These are phyloP conservation scores for Drosophila ironensis DNA, from an alignment of 1,140 invertebrate species.

Conservation along the genomic window DNA sequence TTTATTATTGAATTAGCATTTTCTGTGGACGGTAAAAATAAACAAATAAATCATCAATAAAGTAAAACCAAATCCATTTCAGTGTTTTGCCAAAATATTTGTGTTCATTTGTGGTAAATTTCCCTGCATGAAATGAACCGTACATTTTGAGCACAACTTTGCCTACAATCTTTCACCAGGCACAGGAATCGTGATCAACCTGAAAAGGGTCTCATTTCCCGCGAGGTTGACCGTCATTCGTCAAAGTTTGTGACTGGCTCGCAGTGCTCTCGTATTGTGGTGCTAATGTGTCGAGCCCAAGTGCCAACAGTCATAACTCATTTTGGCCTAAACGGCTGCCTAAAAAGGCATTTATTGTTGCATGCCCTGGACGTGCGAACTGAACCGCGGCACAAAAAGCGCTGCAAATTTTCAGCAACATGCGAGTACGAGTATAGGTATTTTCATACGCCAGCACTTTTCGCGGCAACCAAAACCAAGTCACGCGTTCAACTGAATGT, in stretches of 20 bases:
- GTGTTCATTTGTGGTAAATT: no score
- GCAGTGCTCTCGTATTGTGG: slow-evolving; percentile 32
- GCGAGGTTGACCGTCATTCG: slow-evolving; percentile 46
- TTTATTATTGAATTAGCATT: no score
- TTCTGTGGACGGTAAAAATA: no score
- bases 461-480: slow-evolving; percentile 52
- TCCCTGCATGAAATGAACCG: no score
- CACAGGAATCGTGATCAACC: slow-evolving; percentile 21
- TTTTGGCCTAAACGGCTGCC: slow-evolving; percentile 69
- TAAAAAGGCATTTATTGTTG: slow-evolving; percentile 71
- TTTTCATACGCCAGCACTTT: slow-evolving; percentile 28
- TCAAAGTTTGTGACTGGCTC: slow-evolving; percentile 66
- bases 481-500: slow-evolving; percentile 39
- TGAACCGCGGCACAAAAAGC: slow-evolving; percentile 42
- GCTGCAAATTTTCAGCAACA: slow-evolving; percentile 59
- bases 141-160: not conserved
- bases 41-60: no score
- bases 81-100: no score
- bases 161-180: not conserved
- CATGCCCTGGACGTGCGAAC: slow-evolving; percentile 62
- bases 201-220: slow-evolving; percentile 39
- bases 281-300: slow-evolving; percentile 73
- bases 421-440: no score
- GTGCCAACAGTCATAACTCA: slow-evolving; percentile 76
- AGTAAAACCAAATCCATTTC: no score